A percentile compares a stretch with the other conserved stretches of the same genome.
Evolutionary conservation across 2,888 invertebrate genomes (phyloP).

Genomic region (Cephalotes varians): DNA sequence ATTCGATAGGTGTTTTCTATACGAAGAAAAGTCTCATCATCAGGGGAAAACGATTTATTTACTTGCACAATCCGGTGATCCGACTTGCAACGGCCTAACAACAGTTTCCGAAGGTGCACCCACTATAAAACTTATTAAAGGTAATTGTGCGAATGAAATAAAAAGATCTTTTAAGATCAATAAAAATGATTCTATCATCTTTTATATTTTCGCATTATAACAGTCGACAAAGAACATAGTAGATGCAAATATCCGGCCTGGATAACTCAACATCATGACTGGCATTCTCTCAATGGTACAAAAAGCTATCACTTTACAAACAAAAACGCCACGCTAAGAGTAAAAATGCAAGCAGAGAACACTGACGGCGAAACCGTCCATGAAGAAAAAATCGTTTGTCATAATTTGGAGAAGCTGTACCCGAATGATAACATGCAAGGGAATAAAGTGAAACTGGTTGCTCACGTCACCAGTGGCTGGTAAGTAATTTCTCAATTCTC

Average conservation of each 20-base stretch:
- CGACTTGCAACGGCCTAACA: slow-evolving; percentile 92
- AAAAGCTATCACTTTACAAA: slow-evolving; percentile 91
- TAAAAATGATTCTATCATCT: neutral
- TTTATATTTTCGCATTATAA: slow-evolving; percentile 55
- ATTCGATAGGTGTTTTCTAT: slow-evolving; percentile 91
- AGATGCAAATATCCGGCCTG: slow-evolving; percentile 93
- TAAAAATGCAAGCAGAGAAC: slow-evolving; percentile 84
- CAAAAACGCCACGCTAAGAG: slow-evolving; percentile 90
- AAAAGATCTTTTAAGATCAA: neutral
- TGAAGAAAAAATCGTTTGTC: slow-evolving; percentile 84
- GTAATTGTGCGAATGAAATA: slow-evolving; percentile 84
- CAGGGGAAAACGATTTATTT: slow-evolving; percentile 88
- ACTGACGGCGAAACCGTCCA: slow-evolving; percentile 77
- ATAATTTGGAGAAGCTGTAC: slow-evolving; percentile 80
- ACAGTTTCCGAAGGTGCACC: slow-evolving; percentile 92
- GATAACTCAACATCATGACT: slow-evolving; percentile 93
- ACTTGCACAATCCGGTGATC: slow-evolving; percentile 92
- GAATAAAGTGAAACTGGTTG: slow-evolving; percentile 89
- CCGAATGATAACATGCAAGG: slow-evolving; percentile 80
- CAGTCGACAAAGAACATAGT: slow-evolving; percentile 91
- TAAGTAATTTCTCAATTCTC: slow-evolving; percentile 84
- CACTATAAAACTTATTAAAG: slow-evolving; percentile 92
- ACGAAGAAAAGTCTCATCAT: slow-evolving; percentile 87
- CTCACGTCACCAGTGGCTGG: slow-evolving; percentile 93
- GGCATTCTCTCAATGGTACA: slow-evolving; percentile 92